A percentile compares a stretch with the other conserved stretches of the same genome.
phyloP scores from a whole-genome alignment of 2,797 vertebrate species.

The Pelodytes ibericus region DNA sequence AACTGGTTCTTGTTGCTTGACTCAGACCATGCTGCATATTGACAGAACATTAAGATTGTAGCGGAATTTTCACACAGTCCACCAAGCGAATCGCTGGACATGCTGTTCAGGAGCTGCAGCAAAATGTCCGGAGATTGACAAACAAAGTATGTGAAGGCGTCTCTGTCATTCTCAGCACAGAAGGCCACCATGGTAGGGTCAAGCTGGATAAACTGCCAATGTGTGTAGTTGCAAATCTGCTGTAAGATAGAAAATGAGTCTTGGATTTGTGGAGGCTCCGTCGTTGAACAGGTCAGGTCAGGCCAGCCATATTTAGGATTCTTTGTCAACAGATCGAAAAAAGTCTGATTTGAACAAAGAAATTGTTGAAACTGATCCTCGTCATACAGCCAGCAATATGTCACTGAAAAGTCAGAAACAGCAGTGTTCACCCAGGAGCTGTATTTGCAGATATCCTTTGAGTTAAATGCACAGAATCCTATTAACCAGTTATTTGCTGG shows the following conservation, averaged over 20 bases:
- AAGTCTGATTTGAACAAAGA: conserved; percentile 28
- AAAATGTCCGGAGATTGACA: conserved; percentile 16
- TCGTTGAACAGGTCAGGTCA: conserved; percentile 32
- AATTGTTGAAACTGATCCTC: conserved; percentile 31
- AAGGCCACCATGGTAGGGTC: conserved; percentile 11
- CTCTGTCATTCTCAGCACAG: conserved; percentile 28
- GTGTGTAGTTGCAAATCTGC: conserved; percentile 28
- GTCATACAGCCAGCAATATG: conserved; percentile 37
- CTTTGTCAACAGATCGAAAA: conserved; percentile 18
- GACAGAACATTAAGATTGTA: background rate
- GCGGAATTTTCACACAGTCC: conserved; percentile 8
- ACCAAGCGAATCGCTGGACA: conserved; percentile 15
- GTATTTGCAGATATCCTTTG: conserved; percentile 22
- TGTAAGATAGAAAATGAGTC: background rate
- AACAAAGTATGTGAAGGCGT: background rate
- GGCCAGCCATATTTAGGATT: conserved; percentile 34
- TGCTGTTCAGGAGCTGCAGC: conserved; percentile 14
- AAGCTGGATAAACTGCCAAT: conserved; percentile 4
- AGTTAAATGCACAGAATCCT: conserved; percentile 27
- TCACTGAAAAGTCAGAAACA: conserved; percentile 22
- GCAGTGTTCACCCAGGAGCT: background rate
- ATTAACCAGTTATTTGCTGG: conserved; percentile 29
- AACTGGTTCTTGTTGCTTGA: background rate
- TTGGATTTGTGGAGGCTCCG: background rate
- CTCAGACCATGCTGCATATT: conserved; percentile 23